Percentiles rank a stretch among this genome's conserved stretches.
phyloP scores from a whole-genome alignment of 1,140 invertebrate species.

The Caenorhabditis brenneri region DNA sequence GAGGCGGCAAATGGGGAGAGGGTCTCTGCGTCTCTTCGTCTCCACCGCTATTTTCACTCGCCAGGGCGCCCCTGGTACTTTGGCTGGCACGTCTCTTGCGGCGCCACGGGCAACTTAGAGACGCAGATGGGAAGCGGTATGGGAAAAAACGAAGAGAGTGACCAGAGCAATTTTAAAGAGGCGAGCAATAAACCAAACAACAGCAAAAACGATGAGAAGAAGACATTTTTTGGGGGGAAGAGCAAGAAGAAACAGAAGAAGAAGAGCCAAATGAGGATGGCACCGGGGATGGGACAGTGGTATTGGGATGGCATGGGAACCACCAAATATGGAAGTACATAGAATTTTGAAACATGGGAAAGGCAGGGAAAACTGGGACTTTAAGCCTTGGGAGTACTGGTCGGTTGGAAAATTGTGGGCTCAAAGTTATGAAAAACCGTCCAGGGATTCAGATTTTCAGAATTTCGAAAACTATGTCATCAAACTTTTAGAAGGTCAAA shows the following conservation, averaged over 20 bases:
- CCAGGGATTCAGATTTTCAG: too few relatives aligned
- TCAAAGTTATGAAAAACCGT: too few relatives aligned
- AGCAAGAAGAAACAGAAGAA: neutral
- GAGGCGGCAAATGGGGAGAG: neutral
- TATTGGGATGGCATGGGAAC: neutral
- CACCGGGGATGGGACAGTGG: neutral
- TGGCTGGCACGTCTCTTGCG: neutral
- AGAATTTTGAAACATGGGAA: neutral
- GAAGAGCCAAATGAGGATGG: too few relatives aligned
- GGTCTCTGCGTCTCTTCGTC: conserved; percentile 13
- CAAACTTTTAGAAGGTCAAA: too few relatives aligned
- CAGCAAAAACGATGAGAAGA: neutral
- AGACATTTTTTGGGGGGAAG: neutral
- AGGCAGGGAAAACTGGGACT: neutral
- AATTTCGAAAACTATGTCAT: too few relatives aligned
- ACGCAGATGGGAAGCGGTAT: neutral
- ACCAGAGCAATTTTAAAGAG: neutral
- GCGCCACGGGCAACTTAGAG: neutral
- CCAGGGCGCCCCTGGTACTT: neutral
- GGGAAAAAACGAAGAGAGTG: neutral
- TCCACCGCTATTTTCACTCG: neutral
- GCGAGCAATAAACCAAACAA: conserved; percentile 26
- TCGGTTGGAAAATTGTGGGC: too few relatives aligned
- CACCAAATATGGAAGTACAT: neutral
- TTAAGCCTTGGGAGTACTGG: too few relatives aligned